A percentile compares a stretch with the other conserved stretches of the same genome.
Evolutionary conservation across 2,113 vertebrate species (phyloP).

Genomic region (Rallus limicola): DNA sequence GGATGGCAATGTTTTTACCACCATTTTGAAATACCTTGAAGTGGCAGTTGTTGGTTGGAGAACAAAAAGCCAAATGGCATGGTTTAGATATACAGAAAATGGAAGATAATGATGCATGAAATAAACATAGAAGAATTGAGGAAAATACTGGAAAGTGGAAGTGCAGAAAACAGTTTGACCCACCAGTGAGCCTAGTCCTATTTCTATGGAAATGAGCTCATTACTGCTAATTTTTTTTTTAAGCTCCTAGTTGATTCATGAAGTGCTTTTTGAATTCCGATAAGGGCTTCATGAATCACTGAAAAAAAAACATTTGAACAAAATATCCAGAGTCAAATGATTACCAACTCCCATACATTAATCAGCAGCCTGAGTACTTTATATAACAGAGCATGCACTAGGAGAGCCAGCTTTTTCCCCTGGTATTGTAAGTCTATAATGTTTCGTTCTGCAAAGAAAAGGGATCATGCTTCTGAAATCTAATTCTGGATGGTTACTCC

Average conservation of each 20-base stretch:
- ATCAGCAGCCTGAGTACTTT: slow-evolving; percentile 28
- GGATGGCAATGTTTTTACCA: neutral
- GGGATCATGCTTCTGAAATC: slow-evolving; percentile 1
- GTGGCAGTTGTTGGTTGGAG: neutral
- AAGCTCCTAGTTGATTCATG: slow-evolving; percentile 63
- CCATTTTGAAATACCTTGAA: neutral
- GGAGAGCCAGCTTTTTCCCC: neutral
- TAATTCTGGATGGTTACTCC: neutral
- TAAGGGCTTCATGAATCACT: slow-evolving; percentile 68
- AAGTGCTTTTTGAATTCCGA: slow-evolving; percentile 61
- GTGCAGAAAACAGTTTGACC: slow-evolving; percentile 53
- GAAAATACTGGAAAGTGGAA: slow-evolving; percentile 15
- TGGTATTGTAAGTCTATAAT: neutral
- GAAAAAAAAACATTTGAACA: slow-evolving; percentile 54
- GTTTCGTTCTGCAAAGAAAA: slow-evolving; percentile 15
- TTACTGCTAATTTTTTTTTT: slow-evolving; percentile 61
- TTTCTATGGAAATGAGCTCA: slow-evolving; percentile 74
- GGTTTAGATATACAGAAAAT: slow-evolving; percentile 1
- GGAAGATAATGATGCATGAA: slow-evolving; percentile 50
- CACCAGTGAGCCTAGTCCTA: slow-evolving; percentile 28
- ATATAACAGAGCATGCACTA: slow-evolving; percentile 18
- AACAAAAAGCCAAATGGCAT: neutral
- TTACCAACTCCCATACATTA: slow-evolving; percentile 38
- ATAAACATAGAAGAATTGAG: slow-evolving; percentile 31
- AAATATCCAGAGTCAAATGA: slow-evolving; percentile 54